These are phyloP conservation scores for Dryocosmus kuriphilus DNA, from an alignment of 2,888 invertebrate genomes.

Conservation along the genomic window DNA sequence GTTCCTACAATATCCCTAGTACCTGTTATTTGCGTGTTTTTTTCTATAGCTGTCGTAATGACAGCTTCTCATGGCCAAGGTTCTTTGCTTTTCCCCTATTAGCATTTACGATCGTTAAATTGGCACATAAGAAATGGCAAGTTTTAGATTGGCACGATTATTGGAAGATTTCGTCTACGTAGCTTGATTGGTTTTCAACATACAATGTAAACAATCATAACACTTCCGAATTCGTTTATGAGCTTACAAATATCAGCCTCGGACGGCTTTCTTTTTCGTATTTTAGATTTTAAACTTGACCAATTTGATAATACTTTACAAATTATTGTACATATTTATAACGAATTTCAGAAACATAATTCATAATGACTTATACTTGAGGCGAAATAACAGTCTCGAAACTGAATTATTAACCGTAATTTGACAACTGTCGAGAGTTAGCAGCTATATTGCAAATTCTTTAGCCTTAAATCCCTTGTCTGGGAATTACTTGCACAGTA, in stretches of 20 bases:
- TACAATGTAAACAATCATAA: not conserved
- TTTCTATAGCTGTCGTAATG: slow-evolving; percentile 25
- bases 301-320: slow-evolving; percentile 37
- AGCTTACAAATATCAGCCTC: slow-evolving; percentile 66
- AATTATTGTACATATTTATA: slow-evolving; percentile 35
- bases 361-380: slow-evolving; percentile 10
- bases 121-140: slow-evolving; percentile 76
- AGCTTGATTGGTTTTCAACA: slow-evolving; percentile 45
- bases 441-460: not conserved
- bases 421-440: not conserved
- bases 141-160: slow-evolving; percentile 75
- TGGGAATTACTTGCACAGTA: not conserved
- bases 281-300: not conserved
- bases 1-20: slow-evolving; percentile 39
- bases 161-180: slow-evolving; percentile 58
- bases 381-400: not conserved
- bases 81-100: slow-evolving; percentile 42
- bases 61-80: slow-evolving; percentile 32
- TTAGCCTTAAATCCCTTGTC: not conserved
- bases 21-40: slow-evolving; percentile 33
- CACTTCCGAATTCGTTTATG: slow-evolving; percentile 4
- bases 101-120: slow-evolving; percentile 56
- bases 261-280: slow-evolving; percentile 60
- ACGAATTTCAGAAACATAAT: slow-evolving; percentile 19
- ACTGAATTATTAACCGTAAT: slow-evolving; percentile 5